Percentiles rank a stretch among this genome's conserved stretches.
Conservation (phyloP, 2,797 vertebrate genomes). For the Sandelia bainsii region DNA sequence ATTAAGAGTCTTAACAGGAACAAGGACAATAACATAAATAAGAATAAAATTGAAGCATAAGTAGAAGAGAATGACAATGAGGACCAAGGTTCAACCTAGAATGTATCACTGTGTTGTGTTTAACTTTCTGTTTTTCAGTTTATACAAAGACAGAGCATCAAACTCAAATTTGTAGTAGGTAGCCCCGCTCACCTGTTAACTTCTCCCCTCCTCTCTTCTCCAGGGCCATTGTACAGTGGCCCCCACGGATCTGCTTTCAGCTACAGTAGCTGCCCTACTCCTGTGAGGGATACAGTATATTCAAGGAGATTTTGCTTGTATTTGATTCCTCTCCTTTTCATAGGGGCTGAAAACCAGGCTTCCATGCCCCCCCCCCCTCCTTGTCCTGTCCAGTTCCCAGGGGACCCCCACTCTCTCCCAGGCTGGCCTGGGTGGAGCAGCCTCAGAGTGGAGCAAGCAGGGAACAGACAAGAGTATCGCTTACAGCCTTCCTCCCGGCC, state of each 20-base stretch:
- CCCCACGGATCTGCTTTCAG: slow-evolving; percentile 86
- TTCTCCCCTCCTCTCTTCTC: slow-evolving; percentile 64
- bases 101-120: background rate
- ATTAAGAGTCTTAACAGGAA: no score
- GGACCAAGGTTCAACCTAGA: background rate
- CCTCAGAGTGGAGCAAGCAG: slow-evolving; percentile 85
- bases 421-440: slow-evolving; percentile 87
- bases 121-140: background rate
- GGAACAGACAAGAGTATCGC: slow-evolving; percentile 89
- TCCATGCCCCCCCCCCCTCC: slow-evolving; percentile 64
- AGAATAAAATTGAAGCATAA: no score
- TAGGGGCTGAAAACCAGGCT: slow-evolving; percentile 85
- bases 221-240: slow-evolving; percentile 83
- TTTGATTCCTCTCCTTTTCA: slow-evolving; percentile 87
- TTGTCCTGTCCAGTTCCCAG: slow-evolving; percentile 83
- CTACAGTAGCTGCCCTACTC: slow-evolving; percentile 78
- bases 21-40: no score
- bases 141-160: no score
- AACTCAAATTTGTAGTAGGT: no score
- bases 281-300: slow-evolving; percentile 88
- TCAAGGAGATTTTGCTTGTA: slow-evolving; percentile 86
- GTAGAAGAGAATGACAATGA: background rate
- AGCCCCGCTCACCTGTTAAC: no score
- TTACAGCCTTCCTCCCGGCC: slow-evolving; percentile 79
- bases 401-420: slow-evolving; percentile 88